These are phyloP conservation scores for Temnothorax longispinosus DNA, from an alignment of 1,140 invertebrate species.

Conservation along the genomic window DNA sequence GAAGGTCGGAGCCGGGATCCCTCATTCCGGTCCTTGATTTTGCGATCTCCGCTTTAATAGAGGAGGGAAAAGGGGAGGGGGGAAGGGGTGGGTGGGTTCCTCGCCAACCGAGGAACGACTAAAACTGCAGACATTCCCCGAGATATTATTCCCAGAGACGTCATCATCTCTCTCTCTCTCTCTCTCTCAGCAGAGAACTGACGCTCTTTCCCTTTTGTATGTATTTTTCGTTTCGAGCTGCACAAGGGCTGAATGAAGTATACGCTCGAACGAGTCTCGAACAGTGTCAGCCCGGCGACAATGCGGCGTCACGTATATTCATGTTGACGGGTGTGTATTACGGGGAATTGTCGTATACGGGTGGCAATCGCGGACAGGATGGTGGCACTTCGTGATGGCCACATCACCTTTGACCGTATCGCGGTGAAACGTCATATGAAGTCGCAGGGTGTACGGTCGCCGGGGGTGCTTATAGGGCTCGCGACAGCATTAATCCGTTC, in stretches of 20 bases:
- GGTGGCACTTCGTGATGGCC: not conserved
- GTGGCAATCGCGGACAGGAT: slow-evolving; percentile 10
- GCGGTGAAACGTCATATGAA: slow-evolving; percentile 34
- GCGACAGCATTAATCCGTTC: slow-evolving; percentile 67
- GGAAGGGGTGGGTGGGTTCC: too few species aligned
- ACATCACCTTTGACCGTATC: slow-evolving; percentile 48
- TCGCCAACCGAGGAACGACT: not conserved
- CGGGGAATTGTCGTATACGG: not conserved
- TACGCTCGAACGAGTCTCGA: not conserved
- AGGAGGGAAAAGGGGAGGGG: not conserved
- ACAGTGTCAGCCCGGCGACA: not conserved
- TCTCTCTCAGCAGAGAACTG: not conserved
- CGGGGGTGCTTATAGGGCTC: slow-evolving; percentile 58
- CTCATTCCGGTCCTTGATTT: slow-evolving; percentile 3
- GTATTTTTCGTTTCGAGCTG: not conserved
- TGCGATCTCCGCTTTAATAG: slow-evolving; percentile 7
- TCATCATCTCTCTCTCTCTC: not conserved
- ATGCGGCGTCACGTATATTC: not conserved
- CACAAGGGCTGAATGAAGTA: not conserved
- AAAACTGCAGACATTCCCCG: not conserved
- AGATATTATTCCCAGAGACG: not conserved
- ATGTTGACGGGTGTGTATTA: too few species aligned
- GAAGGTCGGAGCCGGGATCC: slow-evolving; percentile 14
- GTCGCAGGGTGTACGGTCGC: not conserved
- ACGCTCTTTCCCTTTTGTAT: not conserved